Percentiles rank a stretch among this genome's conserved stretches.
phyloP scores from a whole-genome alignment of 2,888 invertebrate genomes.

The Cantharis nigra region DNA sequence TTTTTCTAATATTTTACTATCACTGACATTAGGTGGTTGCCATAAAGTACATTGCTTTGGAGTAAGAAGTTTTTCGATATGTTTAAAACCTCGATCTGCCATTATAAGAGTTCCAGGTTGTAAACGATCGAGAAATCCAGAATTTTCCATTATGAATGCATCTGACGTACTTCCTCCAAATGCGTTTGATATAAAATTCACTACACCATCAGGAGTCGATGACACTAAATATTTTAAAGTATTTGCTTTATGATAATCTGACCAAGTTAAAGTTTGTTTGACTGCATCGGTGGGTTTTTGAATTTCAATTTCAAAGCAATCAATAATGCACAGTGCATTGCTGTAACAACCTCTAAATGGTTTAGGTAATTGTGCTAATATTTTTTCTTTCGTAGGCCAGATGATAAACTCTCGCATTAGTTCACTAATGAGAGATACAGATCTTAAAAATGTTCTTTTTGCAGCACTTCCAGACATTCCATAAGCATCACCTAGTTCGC shows the following conservation, averaged over 20 bases:
- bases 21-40: conserved; percentile 12
- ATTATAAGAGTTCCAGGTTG: conserved; percentile 6
- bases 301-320: conserved; percentile 49
- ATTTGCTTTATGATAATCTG: conserved; percentile 41
- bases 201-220: conserved; percentile 35
- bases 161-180: conserved; percentile 2
- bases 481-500: background rate
- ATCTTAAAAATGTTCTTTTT: background rate
- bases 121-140: conserved; percentile 21
- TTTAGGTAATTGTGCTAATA: conserved; percentile 28
- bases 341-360: conserved; percentile 31
- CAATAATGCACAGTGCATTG: conserved; percentile 44
- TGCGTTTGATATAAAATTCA: conserved; percentile 2
- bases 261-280: conserved; percentile 46
- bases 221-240: conserved; percentile 39
- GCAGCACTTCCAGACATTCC: background rate
- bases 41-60: conserved; percentile 13
- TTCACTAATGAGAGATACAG: background rate
- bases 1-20: background rate
- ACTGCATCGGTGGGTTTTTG: conserved; percentile 46
- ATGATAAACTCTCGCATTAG: conserved; percentile 21
- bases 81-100: conserved; percentile 25
- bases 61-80: conserved; percentile 8
- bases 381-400: conserved; percentile 14
- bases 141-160: conserved; percentile 22